Base-by-base conservation (phyloP, 2,113 vertebrate species). In the Solea senegalensis region DNA sequence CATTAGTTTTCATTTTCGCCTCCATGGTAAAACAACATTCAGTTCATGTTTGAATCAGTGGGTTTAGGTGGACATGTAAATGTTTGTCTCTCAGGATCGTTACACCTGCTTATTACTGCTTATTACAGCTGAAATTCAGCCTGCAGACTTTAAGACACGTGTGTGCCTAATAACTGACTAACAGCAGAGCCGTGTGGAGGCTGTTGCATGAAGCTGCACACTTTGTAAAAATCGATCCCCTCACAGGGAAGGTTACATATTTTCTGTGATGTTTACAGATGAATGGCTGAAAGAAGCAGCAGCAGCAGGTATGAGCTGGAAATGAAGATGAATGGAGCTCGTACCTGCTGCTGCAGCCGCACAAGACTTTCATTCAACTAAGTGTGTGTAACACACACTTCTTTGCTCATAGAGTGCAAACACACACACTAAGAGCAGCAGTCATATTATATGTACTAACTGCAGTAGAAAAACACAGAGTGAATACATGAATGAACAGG, bases 251-350 rank as follows among this genome's bases (percentile, higher is more conserved):
- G 71, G 39, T 41, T 79, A n/a, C 61, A 81, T 70, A 81, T 85
- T 86, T 81, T 78, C 73, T 80, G 75, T 74, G 82, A 85, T 85
- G 77, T 88, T 86, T 87, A 82, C 70, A 76, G 81, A 88, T 87
- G 78, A 81, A 78, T 27, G 68, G 57, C 51, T 78, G 55, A 53
- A 66, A 58, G 71, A 82, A 74, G 9, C 14, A 67, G 46, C 14
- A 67, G 46, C 68, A 67, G 53, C 46, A 61, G 81, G 67, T 78
- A 76, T 81, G 82, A 78, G 69, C 65, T 48, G 21, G 43, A 67
- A 87, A 85, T 86, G 74, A 83, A 84, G 84, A 89, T 74, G 72
- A 87, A 89, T 85, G 57, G 61, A 78, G 69, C 65, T n/a, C n/a
- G n/a, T 65, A 59, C 76, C 74, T 69, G 69, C 8, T 26, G 15